Evolutionary conservation across 1,140 invertebrate species (phyloP).

Genomic region (Ceratina calcarata): DNA sequence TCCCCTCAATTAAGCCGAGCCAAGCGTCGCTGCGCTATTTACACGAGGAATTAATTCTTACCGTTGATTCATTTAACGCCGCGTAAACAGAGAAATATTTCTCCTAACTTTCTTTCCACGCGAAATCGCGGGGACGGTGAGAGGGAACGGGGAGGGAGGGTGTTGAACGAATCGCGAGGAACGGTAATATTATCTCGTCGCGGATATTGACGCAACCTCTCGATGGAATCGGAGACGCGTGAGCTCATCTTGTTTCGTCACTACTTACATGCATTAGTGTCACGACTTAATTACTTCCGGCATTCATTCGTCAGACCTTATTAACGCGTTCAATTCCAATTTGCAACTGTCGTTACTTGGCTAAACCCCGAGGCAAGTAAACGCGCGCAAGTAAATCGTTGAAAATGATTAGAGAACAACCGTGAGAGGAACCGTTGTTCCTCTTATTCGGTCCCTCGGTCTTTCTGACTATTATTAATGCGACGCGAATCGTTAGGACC

Average conservation of each 20-base stretch:
- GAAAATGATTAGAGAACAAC: not conserved
- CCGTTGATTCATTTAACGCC: too few species aligned
- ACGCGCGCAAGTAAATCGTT: not conserved
- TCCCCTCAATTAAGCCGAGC: too few species aligned
- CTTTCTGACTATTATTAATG: not conserved
- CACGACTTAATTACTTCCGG: constrained; percentile 49
- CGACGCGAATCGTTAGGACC: constrained; percentile 84
- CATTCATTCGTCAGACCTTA: constrained; percentile 42
- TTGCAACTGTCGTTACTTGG: not conserved
- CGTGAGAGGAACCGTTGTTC: not conserved
- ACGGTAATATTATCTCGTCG: not conserved
- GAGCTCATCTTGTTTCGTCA: constrained; percentile 50
- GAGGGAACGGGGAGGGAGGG: too few species aligned
- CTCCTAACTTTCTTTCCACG: too few species aligned
- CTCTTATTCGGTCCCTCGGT: not conserved
- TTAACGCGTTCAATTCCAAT: constrained; percentile 24
- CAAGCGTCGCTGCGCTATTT: too few species aligned
- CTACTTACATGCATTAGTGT: constrained; percentile 38
- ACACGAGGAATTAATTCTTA: too few species aligned
- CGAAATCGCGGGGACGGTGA: too few species aligned
- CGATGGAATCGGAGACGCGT: constrained; percentile 43
- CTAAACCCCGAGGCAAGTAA: too few species aligned
- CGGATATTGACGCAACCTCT: constrained; percentile 29
- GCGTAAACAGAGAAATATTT: too few species aligned
- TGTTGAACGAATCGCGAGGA: not conserved